Evolutionary conservation across 2,797 vertebrate species (phyloP), one percentile per base, ranked within the genome.

Genomic region (Gymnoscopelus microlampas): DNA sequence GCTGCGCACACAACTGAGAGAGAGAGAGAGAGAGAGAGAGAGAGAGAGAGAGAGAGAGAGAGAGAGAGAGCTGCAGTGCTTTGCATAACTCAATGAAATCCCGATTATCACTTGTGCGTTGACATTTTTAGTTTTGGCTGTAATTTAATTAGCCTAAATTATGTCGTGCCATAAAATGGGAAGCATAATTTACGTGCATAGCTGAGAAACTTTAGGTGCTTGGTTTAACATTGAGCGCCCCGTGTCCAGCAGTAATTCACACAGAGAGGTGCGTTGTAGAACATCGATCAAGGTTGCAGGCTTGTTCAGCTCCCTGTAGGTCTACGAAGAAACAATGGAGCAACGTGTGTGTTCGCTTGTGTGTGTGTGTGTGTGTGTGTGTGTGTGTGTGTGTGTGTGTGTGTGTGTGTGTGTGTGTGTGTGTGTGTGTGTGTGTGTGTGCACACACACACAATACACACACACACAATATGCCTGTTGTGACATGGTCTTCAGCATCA

Each of bases 51-150:
- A 32, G 77, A n/a, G 68, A 62, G 63, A 59, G 63, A 49, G 68
- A 60, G 56, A 70, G 66, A 55, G 24, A 68, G 56, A 87, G 82
- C 92, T 91, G 92, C 93, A 92, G 84, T 89, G 84, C 86, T 92
- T 91, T 90, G 87, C 91, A 93, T 92, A 92, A 83, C 76, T 84
- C 73, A 63, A 29, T 7, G 39, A 44, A 44, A 44, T 64, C 82
- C 69, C 73, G 69, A 79, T 81, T 86, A n/a, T 70, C 75, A 55
- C 70, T 65, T 70, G 64, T 56, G 24, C 64, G 68, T 68, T 14
- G 64, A 66, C 14, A 56, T 71, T 9, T 66, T 76, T 44, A n/a
- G 32, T 29, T 62, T 47, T 51, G 39, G 64, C 66, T 24, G 23
- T 14, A 35, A n/a, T 50, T 60, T n/a, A 12, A 5, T 10, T 44